These are phyloP conservation scores for Melipona quadrifasciata DNA, from an alignment of 1,140 invertebrate genomes.

Conservation along the genomic window DNA sequence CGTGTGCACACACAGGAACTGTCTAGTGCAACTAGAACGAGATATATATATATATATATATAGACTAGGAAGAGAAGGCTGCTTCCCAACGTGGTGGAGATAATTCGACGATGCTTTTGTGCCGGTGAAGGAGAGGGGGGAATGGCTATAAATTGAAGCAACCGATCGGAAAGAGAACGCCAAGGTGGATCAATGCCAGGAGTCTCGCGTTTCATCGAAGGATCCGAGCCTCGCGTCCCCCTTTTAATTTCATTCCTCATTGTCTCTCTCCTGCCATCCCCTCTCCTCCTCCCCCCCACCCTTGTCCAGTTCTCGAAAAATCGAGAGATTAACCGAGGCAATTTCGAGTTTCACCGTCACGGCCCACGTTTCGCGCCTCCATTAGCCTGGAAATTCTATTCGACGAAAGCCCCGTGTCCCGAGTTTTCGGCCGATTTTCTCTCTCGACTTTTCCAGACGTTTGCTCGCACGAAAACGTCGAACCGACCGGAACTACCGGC, in stretches of 20 bases:
- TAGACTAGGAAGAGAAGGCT: neutral
- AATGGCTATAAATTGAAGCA: conserved; percentile 60
- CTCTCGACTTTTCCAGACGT: no score
- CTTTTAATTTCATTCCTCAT: conserved; percentile 26
- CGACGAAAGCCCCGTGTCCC: neutral
- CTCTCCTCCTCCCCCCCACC: no score
- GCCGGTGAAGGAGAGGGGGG: neutral
- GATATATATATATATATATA: conserved; percentile 23
- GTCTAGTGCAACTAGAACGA: neutral
- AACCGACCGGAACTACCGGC: neutral
- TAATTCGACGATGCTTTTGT: conserved; percentile 65
- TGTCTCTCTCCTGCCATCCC: neutral
- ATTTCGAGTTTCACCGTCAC: neutral
- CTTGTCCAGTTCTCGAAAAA: neutral
- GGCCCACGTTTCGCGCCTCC: no score
- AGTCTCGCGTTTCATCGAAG: neutral
- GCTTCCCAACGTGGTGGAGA: conserved; percentile 31
- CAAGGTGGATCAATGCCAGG: conserved; percentile 22
- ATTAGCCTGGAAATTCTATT: neutral
- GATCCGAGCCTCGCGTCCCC: neutral
- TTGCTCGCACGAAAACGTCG: no score
- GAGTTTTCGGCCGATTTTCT: neutral
- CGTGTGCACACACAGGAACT: neutral
- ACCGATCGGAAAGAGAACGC: conserved; percentile 43
- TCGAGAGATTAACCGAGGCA: neutral